phyloP scores from a whole-genome alignment of 2,113 vertebrate genomes.

The Furnarius figulus region DNA sequence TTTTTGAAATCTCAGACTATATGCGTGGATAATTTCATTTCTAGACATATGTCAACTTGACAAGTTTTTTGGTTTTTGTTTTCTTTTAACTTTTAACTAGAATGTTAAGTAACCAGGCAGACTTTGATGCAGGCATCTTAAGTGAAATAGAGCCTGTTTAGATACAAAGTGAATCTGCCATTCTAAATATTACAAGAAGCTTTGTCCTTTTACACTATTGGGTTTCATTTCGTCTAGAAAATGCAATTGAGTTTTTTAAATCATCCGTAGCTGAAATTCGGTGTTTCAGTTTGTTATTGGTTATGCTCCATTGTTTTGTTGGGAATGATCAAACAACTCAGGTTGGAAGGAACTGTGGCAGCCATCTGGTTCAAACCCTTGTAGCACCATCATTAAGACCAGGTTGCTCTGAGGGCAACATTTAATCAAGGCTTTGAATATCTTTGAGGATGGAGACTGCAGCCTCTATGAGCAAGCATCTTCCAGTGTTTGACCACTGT shows the following conservation, averaged over 20 bases:
- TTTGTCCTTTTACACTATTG: not conserved
- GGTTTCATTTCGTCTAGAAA: not conserved
- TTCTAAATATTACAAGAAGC: not conserved
- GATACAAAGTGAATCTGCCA: not conserved
- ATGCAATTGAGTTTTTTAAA: not conserved
- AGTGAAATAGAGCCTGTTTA: not conserved
- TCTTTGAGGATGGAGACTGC: not conserved
- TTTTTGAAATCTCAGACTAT: not conserved
- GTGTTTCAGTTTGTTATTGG: not conserved
- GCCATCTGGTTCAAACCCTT: not conserved
- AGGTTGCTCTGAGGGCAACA: not conserved
- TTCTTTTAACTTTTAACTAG: not conserved
- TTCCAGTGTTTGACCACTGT: not conserved
- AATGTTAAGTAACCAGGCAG: not conserved
- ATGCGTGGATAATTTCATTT: not conserved
- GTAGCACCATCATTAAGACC: not conserved
- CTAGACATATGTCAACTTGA: not conserved
- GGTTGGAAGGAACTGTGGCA: not conserved
- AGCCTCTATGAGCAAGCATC: not conserved
- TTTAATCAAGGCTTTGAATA: not conserved
- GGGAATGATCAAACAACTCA: not conserved
- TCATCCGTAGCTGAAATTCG: not conserved
- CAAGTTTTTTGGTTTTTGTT: not conserved
- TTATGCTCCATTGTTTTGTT: not conserved
- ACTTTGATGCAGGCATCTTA: not conserved